Evolutionary conservation across 2,888 invertebrate species (phyloP).

Genomic region (Epinotia nisella): DNA sequence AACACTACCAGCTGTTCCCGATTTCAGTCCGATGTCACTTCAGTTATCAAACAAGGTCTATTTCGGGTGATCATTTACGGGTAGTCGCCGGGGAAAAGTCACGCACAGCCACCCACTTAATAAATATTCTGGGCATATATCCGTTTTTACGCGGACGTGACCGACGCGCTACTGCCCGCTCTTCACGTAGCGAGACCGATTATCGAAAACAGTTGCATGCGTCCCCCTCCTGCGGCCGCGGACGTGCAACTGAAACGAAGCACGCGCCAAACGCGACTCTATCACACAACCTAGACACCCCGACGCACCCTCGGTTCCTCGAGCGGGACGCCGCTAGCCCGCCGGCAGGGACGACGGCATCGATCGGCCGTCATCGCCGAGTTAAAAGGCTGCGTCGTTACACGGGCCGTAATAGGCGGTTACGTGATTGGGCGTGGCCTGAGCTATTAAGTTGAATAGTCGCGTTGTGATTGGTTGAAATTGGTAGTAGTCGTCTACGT

Average conservation of each 20-base stretch:
- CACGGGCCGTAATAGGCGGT: conserved; percentile 84
- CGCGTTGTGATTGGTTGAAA: conserved; percentile 84
- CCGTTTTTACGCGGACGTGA: conserved; percentile 85
- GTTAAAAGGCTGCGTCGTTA: conserved; percentile 84
- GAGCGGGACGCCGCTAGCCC: conserved; percentile 67
- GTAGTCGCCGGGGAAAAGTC: conserved; percentile 83
- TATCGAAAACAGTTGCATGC: conserved; percentile 84
- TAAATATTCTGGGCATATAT: conserved; percentile 87
- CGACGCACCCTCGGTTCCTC: conserved; percentile 65
- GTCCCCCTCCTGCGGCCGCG: conserved; percentile 82
- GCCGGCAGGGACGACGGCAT: conserved; percentile 59
- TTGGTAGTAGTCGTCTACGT: conserved; percentile 83
- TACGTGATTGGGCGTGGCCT: conserved; percentile 85
- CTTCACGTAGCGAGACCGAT: conserved; percentile 84
- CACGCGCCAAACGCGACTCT: conserved; percentile 83
- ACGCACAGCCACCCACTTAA: conserved; percentile 85
- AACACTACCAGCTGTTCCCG: conserved; percentile 41
- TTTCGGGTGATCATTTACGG: conserved; percentile 77
- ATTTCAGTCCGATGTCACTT: conserved; percentile 35
- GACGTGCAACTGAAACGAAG: conserved; percentile 82
- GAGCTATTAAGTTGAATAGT: conserved; percentile 83
- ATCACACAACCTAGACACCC: conserved; percentile 77
- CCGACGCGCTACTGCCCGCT: conserved; percentile 81
- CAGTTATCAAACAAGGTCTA: conserved; percentile 80
- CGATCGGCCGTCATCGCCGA: conserved; percentile 79